Evolutionary conservation across 1,140 invertebrate genomes (phyloP), one percentile per base, ranked within the genome.

Genomic region (Cecropterus lyciades): DNA sequence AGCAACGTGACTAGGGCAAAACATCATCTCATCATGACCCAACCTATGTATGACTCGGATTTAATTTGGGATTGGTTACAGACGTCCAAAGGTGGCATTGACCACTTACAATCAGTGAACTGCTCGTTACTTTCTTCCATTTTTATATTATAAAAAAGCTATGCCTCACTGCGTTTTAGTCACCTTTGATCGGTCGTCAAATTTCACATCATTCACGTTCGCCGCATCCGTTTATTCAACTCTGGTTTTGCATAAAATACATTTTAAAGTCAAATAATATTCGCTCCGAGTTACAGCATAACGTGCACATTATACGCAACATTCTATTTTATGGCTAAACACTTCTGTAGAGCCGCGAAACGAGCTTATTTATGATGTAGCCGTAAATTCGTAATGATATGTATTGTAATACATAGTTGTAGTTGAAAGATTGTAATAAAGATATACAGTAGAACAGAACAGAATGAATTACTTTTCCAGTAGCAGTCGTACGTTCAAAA

Each of bases 281-380:
- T 10, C 13, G 46, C 46, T 24, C 24, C 9, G 27, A 24, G 46
- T 49, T 49, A 49, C 17, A 11, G 46, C 46, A 49, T 24, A 49
- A 49, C 46, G 20, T 8, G 20, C 16, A 49, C 10, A 24, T 49
- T 49, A 24, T 49, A 15, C 46, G 17, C 17, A 24, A 49, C 46
- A 49, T 49, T 49, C 17, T 49, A 24, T 49, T 49, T 24, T 49
- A 49, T 24, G 20, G 17, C 10, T 0, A 13, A 48, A 49, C 16
- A 37, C 46, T 24, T 20, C 15, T 49, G n/a, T 20, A 3, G 46
- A 49, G 6, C n/a, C 46, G 20, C 15, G 10, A 49, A 49, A 49
- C 46, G 46, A 37, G 46, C 46, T 13, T 48, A 48, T 48, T 49
- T 49, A 49, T n/a, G 46, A 9, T 20, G 46, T 20, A n/a, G 16